These are phyloP conservation scores for Ips nitidus DNA, from an alignment of 1,140 invertebrate species.

Conservation along the genomic window DNA sequence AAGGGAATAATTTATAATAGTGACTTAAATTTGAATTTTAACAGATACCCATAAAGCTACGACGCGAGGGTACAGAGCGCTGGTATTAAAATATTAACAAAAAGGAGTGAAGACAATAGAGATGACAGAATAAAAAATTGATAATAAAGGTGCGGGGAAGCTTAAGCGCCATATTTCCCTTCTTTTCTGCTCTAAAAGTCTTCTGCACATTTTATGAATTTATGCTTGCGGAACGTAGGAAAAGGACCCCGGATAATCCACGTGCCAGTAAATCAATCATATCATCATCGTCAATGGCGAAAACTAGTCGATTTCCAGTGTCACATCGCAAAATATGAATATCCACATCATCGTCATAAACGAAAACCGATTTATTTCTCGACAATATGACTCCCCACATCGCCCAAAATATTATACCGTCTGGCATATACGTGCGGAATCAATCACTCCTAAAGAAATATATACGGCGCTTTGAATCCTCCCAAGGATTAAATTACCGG, in stretches of 20 bases:
- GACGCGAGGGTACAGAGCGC: slow-evolving; percentile 11
- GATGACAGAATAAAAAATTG: slow-evolving; percentile 25
- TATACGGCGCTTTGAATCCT: slow-evolving; percentile 33
- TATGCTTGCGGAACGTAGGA: neutral
- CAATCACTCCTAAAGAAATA: slow-evolving; percentile 33
- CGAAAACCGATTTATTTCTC: slow-evolving; percentile 31
- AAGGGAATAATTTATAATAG: slow-evolving; percentile 37
- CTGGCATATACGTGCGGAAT: slow-evolving; percentile 26
- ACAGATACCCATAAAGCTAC: slow-evolving; percentile 28
- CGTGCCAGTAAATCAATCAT: neutral
- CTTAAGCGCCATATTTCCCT: slow-evolving; percentile 1
- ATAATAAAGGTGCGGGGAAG: slow-evolving; percentile 9
- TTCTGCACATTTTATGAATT: neutral
- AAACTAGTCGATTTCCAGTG: slow-evolving; percentile 11
- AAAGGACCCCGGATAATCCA: neutral
- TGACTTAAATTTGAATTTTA: slow-evolving; percentile 36
- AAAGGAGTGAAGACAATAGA: slow-evolving; percentile 23
- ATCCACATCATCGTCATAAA: slow-evolving; percentile 21
- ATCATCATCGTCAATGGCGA: neutral
- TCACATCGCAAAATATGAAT: slow-evolving; percentile 25
- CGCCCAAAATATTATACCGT: slow-evolving; percentile 14
- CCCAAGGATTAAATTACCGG: slow-evolving; percentile 34
- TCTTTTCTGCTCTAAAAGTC: neutral
- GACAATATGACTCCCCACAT: slow-evolving; percentile 29
- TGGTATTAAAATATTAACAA: slow-evolving; percentile 32